Conservation (phyloP, 2,888 invertebrate genomes). For the Muschampia staudingeri region DNA sequence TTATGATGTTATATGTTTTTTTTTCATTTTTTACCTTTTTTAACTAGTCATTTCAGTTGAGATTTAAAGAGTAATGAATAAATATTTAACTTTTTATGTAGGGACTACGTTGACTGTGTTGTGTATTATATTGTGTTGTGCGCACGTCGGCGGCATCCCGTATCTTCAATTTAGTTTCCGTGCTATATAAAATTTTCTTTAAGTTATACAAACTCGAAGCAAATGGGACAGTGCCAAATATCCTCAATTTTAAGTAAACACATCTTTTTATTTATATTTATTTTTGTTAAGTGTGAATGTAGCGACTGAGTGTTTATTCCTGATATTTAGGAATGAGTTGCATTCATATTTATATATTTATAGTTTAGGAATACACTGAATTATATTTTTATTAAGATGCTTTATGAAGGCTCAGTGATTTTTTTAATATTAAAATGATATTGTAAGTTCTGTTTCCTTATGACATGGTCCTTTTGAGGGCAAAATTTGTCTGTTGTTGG, state of each 20-base stretch:
- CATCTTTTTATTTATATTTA: slow-evolving; percentile 83
- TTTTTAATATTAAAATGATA: slow-evolving; percentile 69
- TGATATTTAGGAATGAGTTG: slow-evolving; percentile 91
- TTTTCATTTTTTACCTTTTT: slow-evolving; percentile 83
- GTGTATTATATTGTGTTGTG: slow-evolving; percentile 86
- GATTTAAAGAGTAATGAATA: slow-evolving; percentile 85
- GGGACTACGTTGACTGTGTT: slow-evolving; percentile 72
- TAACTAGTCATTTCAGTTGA: slow-evolving; percentile 91
- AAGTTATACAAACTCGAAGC: slow-evolving; percentile 69
- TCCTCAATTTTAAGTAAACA: slow-evolving; percentile 88
- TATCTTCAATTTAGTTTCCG: slow-evolving; percentile 71
- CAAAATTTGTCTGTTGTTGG: slow-evolving; percentile 17
- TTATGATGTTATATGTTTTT: slow-evolving; percentile 76
- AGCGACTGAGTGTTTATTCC: slow-evolving; percentile 90
- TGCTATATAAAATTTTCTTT: slow-evolving; percentile 59
- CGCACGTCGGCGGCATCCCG: slow-evolving; percentile 68
- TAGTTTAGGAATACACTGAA: slow-evolving; percentile 86
- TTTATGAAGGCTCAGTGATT: slow-evolving; percentile 89
- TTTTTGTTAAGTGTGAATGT: slow-evolving; percentile 89
- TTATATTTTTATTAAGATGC: slow-evolving; percentile 84
- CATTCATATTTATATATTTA: slow-evolving; percentile 91
- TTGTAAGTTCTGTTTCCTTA: slow-evolving; percentile 65
- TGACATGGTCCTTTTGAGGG: slow-evolving; percentile 47
- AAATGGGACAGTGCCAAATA: slow-evolving; percentile 91
- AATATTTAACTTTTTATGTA: slow-evolving; percentile 76